phyloP scores from a whole-genome alignment of 2,113 vertebrate genomes.

The Capreolus pygargus region DNA sequence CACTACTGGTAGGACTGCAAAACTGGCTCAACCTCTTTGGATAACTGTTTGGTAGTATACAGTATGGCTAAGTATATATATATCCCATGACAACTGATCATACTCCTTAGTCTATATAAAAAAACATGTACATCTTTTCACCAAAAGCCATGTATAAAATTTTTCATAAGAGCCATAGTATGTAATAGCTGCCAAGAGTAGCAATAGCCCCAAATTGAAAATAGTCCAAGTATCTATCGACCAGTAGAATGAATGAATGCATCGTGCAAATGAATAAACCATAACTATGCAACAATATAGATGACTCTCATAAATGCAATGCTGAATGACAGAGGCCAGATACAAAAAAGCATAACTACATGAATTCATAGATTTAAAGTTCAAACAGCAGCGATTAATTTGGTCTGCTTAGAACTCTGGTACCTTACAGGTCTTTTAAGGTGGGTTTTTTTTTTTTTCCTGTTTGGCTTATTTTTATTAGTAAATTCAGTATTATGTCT shows the following conservation, averaged over 20 bases:
- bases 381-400: not conserved
- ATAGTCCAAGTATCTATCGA: not conserved
- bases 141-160: not conserved
- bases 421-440: not conserved
- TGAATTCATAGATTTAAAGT: not conserved
- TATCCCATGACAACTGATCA: not conserved
- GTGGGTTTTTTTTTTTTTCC: not conserved
- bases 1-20: not conserved
- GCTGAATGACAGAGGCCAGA: not conserved
- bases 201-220: not conserved
- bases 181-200: not conserved
- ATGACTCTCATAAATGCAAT: not conserved
- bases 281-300: not conserved
- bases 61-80: not conserved
- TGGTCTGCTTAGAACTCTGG: not conserved
- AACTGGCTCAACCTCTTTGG: not conserved
- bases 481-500: not conserved
- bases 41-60: not conserved
- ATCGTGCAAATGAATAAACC: not conserved
- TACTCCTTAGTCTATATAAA: not conserved
- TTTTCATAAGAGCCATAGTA: not conserved
- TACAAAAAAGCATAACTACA: not conserved
- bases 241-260: not conserved
- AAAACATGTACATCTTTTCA: not conserved
- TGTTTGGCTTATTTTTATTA: not conserved